These are phyloP conservation scores for Eupristina koningsbergeri DNA, from an alignment of 1,140 invertebrate genomes.

Conservation along the genomic window DNA sequence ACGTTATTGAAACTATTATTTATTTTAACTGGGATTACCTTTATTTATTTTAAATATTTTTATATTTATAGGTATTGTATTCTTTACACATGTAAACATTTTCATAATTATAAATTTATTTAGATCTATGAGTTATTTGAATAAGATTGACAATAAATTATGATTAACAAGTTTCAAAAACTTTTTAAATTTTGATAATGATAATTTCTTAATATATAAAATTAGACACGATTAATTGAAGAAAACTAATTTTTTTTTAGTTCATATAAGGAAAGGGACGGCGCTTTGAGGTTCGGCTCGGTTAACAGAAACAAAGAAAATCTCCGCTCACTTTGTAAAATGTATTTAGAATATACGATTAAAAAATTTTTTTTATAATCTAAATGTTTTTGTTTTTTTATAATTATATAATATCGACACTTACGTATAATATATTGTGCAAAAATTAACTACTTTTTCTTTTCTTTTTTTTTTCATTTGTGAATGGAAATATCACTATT, in stretches of 20 bases:
- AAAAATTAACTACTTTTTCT: constrained; percentile 8
- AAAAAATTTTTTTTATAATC: neutral
- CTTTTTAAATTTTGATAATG: neutral
- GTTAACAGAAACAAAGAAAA: constrained; percentile 66
- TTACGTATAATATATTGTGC: neutral
- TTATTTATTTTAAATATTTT: neutral
- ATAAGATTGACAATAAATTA: neutral
- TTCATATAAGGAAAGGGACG: constrained; percentile 61
- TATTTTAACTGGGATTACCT: too few relatives aligned
- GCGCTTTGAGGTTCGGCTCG: constrained; percentile 68
- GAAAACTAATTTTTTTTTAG: neutral
- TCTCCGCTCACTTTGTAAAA: constrained; percentile 52
- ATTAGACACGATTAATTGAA: neutral
- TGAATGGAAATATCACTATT: constrained; percentile 50
- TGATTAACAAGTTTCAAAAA: neutral
- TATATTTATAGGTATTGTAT: neutral
- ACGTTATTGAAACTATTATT: too few relatives aligned
- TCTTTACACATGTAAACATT: neutral
- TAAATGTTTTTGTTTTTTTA: constrained; percentile 27
- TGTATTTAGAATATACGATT: neutral
- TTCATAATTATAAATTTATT: neutral
- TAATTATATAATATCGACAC: constrained; percentile 1
- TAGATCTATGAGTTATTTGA: neutral
- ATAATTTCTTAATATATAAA: neutral
- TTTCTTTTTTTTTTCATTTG: constrained; percentile 5